Evolutionary conservation across 1,140 invertebrate species (phyloP), one percentile per base, ranked within the genome.

Genomic region (Anthonomus grandis): DNA sequence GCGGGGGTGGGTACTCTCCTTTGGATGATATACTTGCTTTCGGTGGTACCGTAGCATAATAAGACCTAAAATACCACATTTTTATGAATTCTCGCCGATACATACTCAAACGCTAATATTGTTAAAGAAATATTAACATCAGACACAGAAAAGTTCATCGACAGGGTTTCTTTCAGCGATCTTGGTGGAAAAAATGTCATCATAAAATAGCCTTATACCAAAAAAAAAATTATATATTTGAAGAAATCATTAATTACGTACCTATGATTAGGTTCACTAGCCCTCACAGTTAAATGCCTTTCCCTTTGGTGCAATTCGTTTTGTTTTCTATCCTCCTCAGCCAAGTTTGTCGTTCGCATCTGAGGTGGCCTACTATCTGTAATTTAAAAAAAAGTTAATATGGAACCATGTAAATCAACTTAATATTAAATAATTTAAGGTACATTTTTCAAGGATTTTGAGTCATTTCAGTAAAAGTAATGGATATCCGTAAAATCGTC

Each of bases 1-100:
- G 75, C 0, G 79, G 80, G 24, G 78, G 81, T 42, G 79, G 81
- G 51, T 83, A 83, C 1, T 83, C 81, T 2, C 77, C 74, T 73
- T 50, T 71, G 70, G 53, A 34, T 25, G 77, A 75, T 48, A 78
- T 74, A 67, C 74, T 77, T 17, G 78, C 74, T 12, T 78, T 74
- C 57, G 78, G 65, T 60, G 70, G 70, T 37, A 56, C 59, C 2
- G 53, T 9, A 25, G 22, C 42, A 45, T 60, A 59, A 21, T 60
- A 57, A 23, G 45, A 59, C 24, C 62, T 60, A 55, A 37, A 57
- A 53, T 12, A 3, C n/a, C 1, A 41, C 17, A 2, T 17, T 10
- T 41, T 10, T 1, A 1, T 1, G 2, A 41, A 13, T 34, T 12
- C 10, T 12, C 31, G 13, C 15, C 2, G 31, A 13, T 34, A 12